Base-by-base conservation (phyloP, 2,888 invertebrate genomes). In the Hirudinaria manillensis region DNA sequence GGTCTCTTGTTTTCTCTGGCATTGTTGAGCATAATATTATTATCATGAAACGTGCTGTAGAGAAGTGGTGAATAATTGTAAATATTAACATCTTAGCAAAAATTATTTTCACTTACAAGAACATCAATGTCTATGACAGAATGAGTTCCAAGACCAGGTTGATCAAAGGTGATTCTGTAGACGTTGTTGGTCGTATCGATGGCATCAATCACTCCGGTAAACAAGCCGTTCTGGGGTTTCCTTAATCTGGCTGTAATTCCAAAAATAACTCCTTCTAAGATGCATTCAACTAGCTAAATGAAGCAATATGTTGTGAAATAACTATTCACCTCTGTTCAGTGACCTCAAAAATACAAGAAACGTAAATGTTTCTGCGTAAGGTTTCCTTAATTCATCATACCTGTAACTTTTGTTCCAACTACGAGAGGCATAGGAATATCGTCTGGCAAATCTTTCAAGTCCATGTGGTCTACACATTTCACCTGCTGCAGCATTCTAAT, bases 111-210 rank as follows among this genome's bases (percentile, higher is more conserved):
- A 74, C 79, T 72, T 29, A 80, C 80, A 72, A 95, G 88, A 78
- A 97, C 96, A 89, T 97, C 97, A 87, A 91, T 94, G 87, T 98
- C 97, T 32, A 94, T 94, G 78, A 97, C 93, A 74, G 95, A 94
- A 86, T 96, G 94, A 6, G 95, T 95, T 0, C 96, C 96, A 61
- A 97, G 88, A 67, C 94, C 94, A 66, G 90, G 90, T 73, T 94
- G 88, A 85, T 96, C 96, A 87, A 98, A 97, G 1, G 93, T 92
- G 80, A 98, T 93, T 81, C 97, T 89, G 85, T 98, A 98, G 13
- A 93, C 93, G 82, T 93, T 94, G 82, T 93, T 93, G 4, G 93
- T 91, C 6, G 95, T 94, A 83, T 98, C 96, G 32, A 97, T 92
- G 53, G 95, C 97, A 87, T 96, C 96, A 79, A 97, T 93, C 67